Percentiles rank a stretch among this genome's conserved stretches.
These are phyloP conservation scores for Anthopleura sola DNA, from an alignment of 64 coral and sea anemone species.

Conservation along the genomic window DNA sequence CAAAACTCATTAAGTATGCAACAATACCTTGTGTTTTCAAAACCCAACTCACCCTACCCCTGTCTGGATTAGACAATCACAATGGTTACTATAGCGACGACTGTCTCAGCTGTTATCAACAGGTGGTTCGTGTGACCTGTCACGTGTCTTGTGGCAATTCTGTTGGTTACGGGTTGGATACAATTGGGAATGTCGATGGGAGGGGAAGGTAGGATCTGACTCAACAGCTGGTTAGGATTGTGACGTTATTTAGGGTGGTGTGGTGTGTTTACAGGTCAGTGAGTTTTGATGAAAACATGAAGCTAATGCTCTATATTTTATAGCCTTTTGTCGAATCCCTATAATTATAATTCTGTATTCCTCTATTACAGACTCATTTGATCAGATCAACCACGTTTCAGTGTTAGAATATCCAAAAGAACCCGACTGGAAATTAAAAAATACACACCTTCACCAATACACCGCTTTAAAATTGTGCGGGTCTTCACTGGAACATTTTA, in stretches of 20 bases:
- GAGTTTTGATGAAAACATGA: background rate
- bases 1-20: conserved; percentile 16
- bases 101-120: background rate
- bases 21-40: conserved; percentile 23
- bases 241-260: background rate
- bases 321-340: no score
- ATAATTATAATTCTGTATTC: no score
- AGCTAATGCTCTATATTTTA: background rate
- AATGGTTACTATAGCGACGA: background rate
- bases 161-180: background rate
- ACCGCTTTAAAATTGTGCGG: no score
- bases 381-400: no score
- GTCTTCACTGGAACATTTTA: no score
- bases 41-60: conserved; percentile 4
- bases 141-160: conserved; percentile 5
- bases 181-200: background rate
- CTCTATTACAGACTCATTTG: no score
- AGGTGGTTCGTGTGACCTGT: background rate
- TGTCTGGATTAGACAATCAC: background rate
- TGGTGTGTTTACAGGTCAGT: background rate
- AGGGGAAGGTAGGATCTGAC: background rate
- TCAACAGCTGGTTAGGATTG: background rate
- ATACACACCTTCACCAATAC: no score
- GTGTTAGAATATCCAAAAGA: no score
- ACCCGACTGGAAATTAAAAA: no score